Evolutionary conservation across 2,888 invertebrate genomes (phyloP).

Genomic region (Germaria angustata): DNA sequence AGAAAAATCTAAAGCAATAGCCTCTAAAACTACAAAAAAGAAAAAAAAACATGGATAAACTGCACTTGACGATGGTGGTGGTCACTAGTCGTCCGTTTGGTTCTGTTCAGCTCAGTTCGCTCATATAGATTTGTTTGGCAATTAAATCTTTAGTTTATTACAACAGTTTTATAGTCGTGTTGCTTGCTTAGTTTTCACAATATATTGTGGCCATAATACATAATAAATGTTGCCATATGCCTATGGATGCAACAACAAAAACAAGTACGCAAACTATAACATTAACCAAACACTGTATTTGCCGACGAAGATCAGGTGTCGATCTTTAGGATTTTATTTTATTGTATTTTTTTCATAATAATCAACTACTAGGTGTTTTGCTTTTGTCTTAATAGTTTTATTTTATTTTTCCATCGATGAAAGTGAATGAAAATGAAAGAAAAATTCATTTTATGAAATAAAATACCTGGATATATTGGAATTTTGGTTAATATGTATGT

Average conservation of each 20-base stretch:
- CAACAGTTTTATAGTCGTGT: slow-evolving; percentile 23
- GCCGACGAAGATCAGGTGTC: slow-evolving; percentile 57
- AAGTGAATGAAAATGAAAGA: slow-evolving; percentile 22
- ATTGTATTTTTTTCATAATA: neutral
- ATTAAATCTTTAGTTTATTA: slow-evolving; percentile 62
- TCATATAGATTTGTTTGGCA: slow-evolving; percentile 59
- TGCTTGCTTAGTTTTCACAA: neutral
- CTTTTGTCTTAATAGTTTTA: no score
- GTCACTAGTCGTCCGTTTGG: neutral
- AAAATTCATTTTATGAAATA: slow-evolving; percentile 4
- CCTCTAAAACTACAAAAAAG: neutral
- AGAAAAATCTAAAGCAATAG: slow-evolving; percentile 8
- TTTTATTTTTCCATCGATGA: neutral
- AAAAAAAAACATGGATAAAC: neutral
- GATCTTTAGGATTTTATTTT: slow-evolving; percentile 35
- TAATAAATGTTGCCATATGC: slow-evolving; percentile 7
- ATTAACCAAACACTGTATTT: slow-evolving; percentile 19
- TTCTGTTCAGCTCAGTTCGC: slow-evolving; percentile 18
- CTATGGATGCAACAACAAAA: neutral
- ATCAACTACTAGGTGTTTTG: neutral
- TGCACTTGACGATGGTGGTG: slow-evolving; percentile 26
- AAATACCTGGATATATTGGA: neutral
- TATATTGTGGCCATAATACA: neutral
- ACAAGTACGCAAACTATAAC: neutral
- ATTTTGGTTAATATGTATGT: neutral